Base-by-base conservation (phyloP, 2,888 invertebrate genomes). In the Idaea aversata region DNA sequence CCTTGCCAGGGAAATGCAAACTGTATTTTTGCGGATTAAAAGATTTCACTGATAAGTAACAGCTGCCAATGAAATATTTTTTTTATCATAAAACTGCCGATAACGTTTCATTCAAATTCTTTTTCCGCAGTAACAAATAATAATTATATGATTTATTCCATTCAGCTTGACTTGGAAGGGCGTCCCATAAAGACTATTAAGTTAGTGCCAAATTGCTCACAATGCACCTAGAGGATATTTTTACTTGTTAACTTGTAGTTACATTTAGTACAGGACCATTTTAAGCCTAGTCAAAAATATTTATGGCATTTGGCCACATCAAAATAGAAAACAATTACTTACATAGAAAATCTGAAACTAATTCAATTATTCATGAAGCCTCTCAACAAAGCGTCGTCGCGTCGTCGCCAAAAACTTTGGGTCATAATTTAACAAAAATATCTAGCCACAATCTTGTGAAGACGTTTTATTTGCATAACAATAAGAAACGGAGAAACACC, bases 381-480 rank as follows among this genome's bases (percentile, higher is more conserved):
- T 0, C 47, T 47, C 13, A 47, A 47, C 47, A 47, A 47, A 47
- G 47, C 3, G 7, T 47, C 10, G 25, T 25, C 25, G 25, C 25
- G 25, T 47, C 47, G 7, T 47, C 47, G 6, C 10, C 13, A 2
- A 10, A 47, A 47, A 47, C 47, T 47, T 47, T 10, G 47, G 47
- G 47, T 47, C 47, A 47, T 47, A 47, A 47, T 47, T 47, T 47
- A 7, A 47, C 47, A 47, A 47, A 47, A 47, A 47, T 47, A 47
- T 47, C 47, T 47, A 47, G 13, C 47, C 47, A 47, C 47, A 47
- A 47, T 47, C 47, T 47, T 47, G 47, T 47, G 6, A 10, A 16
- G 34, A 25, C 34, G 60, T 60, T 10, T 60, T 60, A 60, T 60
- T 60, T 60, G 60, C 25, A 34, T 60, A 60, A 62, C 57, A 62